phyloP scores from a whole-genome alignment of 2,797 vertebrate species.

The Gallirallus australis region DNA sequence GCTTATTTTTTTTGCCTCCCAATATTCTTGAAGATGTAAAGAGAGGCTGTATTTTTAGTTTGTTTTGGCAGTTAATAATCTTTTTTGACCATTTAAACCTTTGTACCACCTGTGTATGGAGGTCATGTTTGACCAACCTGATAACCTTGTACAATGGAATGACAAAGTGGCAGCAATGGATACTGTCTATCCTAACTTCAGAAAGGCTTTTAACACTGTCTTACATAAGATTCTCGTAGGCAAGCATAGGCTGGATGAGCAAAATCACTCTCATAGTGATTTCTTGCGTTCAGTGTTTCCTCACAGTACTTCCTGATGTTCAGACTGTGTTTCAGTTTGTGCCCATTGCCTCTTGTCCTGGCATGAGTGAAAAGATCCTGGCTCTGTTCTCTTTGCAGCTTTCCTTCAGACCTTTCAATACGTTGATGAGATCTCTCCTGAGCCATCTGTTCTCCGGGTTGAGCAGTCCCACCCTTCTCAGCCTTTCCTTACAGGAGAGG shows the following conservation, averaged over 20 bases:
- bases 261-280: background rate
- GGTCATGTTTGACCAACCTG: background rate
- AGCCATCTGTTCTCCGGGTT: background rate
- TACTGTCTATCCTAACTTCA: background rate
- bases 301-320: background rate
- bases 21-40: background rate
- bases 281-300: background rate
- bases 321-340: background rate
- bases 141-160: background rate
- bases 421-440: fast-evolving
- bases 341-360: background rate
- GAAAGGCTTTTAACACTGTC: background rate
- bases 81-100: background rate
- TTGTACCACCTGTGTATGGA: background rate
- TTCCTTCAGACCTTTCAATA: background rate
- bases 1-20: background rate
- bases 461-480: background rate
- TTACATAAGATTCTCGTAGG: background rate
- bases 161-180: background rate
- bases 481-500: background rate
- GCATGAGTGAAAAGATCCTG: background rate
- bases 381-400: background rate
- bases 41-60: background rate
- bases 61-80: background rate
- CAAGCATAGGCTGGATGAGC: background rate